Conservation (phyloP, 2,888 invertebrate genomes). For the Erynnis tages region DNA sequence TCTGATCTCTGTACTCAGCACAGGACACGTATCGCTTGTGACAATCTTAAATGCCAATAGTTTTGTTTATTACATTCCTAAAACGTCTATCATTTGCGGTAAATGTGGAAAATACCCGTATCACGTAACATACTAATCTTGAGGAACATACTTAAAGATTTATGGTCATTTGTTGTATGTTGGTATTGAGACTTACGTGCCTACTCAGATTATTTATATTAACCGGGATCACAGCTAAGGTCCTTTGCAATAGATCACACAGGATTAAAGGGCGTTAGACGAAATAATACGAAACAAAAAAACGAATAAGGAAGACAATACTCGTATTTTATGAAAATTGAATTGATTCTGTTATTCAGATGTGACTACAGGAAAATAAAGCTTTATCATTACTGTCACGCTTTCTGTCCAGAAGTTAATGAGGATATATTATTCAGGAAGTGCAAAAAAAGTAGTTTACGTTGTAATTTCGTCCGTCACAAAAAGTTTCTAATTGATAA, state of each 20-base stretch:
- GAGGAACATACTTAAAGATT: conserved; percentile 4
- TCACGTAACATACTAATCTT: conserved; percentile 14
- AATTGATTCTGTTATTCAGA: too few species aligned
- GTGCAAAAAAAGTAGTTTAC: too few species aligned
- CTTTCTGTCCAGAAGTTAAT: too few species aligned
- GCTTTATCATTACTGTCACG: too few species aligned
- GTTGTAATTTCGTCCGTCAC: too few species aligned
- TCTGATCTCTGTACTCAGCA: conserved; percentile 13
- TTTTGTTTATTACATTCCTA: conserved; percentile 11
- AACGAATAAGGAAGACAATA: neutral
- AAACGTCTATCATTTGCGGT: conserved; percentile 3
- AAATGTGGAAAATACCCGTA: conserved; percentile 9
- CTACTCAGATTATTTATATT: conserved; percentile 24
- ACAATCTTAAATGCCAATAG: conserved; percentile 20
- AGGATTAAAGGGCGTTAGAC: conserved; percentile 17
- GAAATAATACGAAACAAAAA: conserved; percentile 4
- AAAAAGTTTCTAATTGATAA: too few species aligned
- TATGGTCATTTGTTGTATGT: conserved; percentile 8
- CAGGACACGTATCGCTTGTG: conserved; percentile 19
- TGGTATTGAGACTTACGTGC: conserved; percentile 3
- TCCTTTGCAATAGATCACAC: neutral
- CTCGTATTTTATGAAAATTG: conserved; percentile 1
- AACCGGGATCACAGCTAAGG: conserved; percentile 11
- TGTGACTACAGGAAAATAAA: too few species aligned
- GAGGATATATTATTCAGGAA: too few species aligned